Percentiles rank a stretch among this genome's conserved stretches.
These are phyloP conservation scores for Ictalurus punctatus DNA, from an alignment of 2,113 vertebrate genomes.

Conservation along the genomic window DNA sequence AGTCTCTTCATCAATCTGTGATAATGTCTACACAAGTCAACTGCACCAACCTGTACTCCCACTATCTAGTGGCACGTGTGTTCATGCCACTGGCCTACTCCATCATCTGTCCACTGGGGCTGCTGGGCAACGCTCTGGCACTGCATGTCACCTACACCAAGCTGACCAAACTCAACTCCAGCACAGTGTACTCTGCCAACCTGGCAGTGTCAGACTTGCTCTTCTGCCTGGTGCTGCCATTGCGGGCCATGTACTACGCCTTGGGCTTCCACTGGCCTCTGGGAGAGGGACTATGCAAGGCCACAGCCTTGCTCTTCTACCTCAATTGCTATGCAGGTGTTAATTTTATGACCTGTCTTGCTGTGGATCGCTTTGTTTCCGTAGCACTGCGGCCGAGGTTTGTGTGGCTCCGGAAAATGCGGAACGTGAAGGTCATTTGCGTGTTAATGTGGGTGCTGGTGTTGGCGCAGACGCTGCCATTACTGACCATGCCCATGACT, in stretches of 20 bases:
- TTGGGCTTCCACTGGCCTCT: slow-evolving; percentile 89
- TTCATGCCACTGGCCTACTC: slow-evolving; percentile 83
- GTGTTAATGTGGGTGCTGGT: slow-evolving; percentile 88
- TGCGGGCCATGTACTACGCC: slow-evolving; percentile 85
- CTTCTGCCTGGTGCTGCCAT: slow-evolving; percentile 84
- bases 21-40: slow-evolving; percentile 7
- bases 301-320: slow-evolving; percentile 85
- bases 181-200: slow-evolving; percentile 91
- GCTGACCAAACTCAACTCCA: slow-evolving; percentile 92
- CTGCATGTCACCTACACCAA: slow-evolving; percentile 85
- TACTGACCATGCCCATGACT: slow-evolving; percentile 80
- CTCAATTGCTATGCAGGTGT: slow-evolving; percentile 93
- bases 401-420: slow-evolving; percentile 76
- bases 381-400: slow-evolving; percentile 86
- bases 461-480: slow-evolving; percentile 86
- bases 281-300: slow-evolving; percentile 80
- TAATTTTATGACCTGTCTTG: slow-evolving; percentile 96
- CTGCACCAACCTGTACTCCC: slow-evolving; percentile 80
- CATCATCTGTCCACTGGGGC: slow-evolving; percentile 80
- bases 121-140: slow-evolving; percentile 87
- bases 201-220: slow-evolving; percentile 91
- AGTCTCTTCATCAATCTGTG: neutral
- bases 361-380: slow-evolving; percentile 88
- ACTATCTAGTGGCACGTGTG: slow-evolving; percentile 77
- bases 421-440: slow-evolving; percentile 73